Conservation (phyloP, 2,888 invertebrate genomes). For the Drosophila emarginata region DNA sequence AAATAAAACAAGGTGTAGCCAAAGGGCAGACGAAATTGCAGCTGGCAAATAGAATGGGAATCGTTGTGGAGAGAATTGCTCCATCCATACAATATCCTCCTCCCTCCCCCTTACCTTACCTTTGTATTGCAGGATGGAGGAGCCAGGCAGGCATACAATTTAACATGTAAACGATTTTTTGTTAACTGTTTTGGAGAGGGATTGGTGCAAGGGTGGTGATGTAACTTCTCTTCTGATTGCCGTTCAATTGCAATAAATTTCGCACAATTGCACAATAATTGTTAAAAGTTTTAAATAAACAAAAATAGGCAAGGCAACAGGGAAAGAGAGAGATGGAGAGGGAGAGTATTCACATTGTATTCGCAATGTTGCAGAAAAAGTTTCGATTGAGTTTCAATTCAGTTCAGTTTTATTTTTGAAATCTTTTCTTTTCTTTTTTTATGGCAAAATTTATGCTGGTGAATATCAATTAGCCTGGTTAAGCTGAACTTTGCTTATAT, state of each 20-base stretch:
- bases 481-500: constrained; percentile 34
- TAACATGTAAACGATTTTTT: constrained; percentile 78
- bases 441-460: constrained; percentile 27
- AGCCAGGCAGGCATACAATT: constrained; percentile 69
- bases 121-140: neutral
- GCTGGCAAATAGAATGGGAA: constrained; percentile 24
- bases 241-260: constrained; percentile 78
- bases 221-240: constrained; percentile 68
- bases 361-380: constrained; percentile 31
- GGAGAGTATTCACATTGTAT: neutral
- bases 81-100: too few species aligned
- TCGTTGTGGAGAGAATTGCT: neutral
- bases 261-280: constrained; percentile 79
- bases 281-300: constrained; percentile 76
- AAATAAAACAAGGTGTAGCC: constrained; percentile 70
- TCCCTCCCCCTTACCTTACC: neutral
- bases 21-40: constrained; percentile 78
- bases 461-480: constrained; percentile 49
- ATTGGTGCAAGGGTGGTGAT: neutral
- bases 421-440: neutral
- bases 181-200: constrained; percentile 53
- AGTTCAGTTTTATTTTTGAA: constrained; percentile 18
- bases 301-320: constrained; percentile 46
- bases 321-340: neutral
- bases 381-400: constrained; percentile 38